These are phyloP conservation scores for Salvelinus sp. DNA, from an alignment of 2,113 vertebrate species.

Conservation along the genomic window DNA sequence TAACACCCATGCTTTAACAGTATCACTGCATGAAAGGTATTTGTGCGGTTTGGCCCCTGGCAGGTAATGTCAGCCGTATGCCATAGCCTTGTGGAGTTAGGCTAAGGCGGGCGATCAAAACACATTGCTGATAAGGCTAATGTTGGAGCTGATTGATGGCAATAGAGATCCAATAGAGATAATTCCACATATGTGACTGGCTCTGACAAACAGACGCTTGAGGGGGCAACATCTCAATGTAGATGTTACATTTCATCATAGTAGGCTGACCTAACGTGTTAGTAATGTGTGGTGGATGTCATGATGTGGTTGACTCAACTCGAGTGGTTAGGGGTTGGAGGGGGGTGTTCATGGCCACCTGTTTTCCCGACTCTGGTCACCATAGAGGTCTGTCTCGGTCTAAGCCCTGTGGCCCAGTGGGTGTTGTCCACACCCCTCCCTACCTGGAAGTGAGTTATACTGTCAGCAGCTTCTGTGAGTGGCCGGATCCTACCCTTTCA, in stretches of 20 bases:
- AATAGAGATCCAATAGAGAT: neutral
- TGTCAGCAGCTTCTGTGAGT: slow-evolving; percentile 61
- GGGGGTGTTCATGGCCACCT: slow-evolving; percentile 50
- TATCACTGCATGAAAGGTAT: slow-evolving; percentile 48
- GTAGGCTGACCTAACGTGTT: neutral
- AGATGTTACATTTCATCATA: too few species aligned
- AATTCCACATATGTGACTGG: too few species aligned
- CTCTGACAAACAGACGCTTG: too few species aligned
- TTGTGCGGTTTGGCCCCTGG: slow-evolving; percentile 18
- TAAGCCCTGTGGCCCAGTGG: slow-evolving; percentile 15
- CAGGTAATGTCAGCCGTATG: slow-evolving; percentile 8
- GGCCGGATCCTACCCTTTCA: slow-evolving; percentile 54
- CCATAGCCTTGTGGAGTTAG: slow-evolving; percentile 34
- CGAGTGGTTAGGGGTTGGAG: slow-evolving; percentile 13
- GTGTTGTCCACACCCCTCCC: slow-evolving; percentile 46
- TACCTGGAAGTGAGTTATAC: slow-evolving; percentile 58
- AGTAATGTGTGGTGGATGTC: slow-evolving; percentile 34
- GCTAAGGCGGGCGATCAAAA: slow-evolving; percentile 44
- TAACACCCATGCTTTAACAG: slow-evolving; percentile 73
- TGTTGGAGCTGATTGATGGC: slow-evolving; percentile 35
- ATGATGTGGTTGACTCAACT: slow-evolving; percentile 55
- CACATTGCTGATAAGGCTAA: slow-evolving; percentile 39
- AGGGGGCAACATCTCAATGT: too few species aligned
- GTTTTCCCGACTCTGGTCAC: slow-evolving; percentile 35
- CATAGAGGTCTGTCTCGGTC: slow-evolving; percentile 32